Base-by-base conservation (phyloP, 2,888 invertebrate species). In the Caenorhabditis parvicauda region DNA sequence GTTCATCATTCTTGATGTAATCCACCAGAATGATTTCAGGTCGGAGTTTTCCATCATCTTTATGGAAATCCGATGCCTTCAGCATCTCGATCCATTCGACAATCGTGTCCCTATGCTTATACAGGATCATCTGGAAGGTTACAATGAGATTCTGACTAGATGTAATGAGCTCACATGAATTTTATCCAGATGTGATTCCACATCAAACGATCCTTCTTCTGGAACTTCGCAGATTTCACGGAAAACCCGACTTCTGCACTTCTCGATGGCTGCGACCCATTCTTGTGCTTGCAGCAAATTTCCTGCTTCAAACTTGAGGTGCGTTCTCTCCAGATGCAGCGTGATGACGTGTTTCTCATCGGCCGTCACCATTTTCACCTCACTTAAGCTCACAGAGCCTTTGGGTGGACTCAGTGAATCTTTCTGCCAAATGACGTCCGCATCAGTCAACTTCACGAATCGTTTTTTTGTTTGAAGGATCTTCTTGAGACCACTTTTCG, bases 371-470 rank as follows among this genome's bases (percentile, higher is more conserved):
- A 65, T 42, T 21, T 62, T 62, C 41, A 78, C 65, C 14, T 73
- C 74, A 0, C 59, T 39, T 29, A 77, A 42, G 1, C 46, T 37
- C 17, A 73, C 60, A 0, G 41, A 48, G 12, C 66, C 67, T 25
- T 75, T 75, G 21, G 70, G 67, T 17, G 48, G 1, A 24, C 49
- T 42, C 12, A 52, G 50, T 2, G 53, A 47, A 45, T 64, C 67
- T 51, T 79, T 79, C 43, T 75, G 74, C 79, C 79, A 79, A 7
- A 65, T 60, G 2, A 79, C 37, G 14, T 76, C 69, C 1, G 52
- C 59, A 17, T 71, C 72, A 3, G 75, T 75, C 49, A 79, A 57
- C 21, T 64, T 63, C 9, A 65, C 65, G 42, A 60, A 67, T 28
- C 76, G 62, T 19, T 70, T 65, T 56, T 75, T 75, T 53, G 70